A percentile compares a stretch with the other conserved stretches of the same genome.
Conservation (phyloP, 2,113 vertebrate species). For the Micronycteris hirsuta region DNA sequence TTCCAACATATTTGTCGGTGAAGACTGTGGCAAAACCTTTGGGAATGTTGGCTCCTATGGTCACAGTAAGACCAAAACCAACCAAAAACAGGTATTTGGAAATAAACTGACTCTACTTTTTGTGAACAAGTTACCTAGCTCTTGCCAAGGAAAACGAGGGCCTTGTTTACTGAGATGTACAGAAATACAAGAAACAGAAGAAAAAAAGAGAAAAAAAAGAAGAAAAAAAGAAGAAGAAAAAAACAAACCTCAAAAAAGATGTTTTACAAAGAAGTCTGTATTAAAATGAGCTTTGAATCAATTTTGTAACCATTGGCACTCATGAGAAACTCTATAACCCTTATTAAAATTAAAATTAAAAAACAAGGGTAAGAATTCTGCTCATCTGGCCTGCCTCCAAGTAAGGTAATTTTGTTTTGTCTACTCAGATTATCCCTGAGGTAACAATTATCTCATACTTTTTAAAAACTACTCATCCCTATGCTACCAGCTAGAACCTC, state of each 20-base stretch:
- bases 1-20: not conserved
- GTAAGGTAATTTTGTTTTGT: constrained; percentile 60
- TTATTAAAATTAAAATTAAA: constrained; percentile 55
- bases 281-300: constrained; percentile 21
- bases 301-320: constrained; percentile 26
- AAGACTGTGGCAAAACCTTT: not conserved
- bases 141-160: constrained; percentile 15
- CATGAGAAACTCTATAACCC: constrained; percentile 4
- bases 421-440: constrained; percentile 52
- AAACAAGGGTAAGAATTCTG: constrained; percentile 17
- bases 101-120: constrained; percentile 16
- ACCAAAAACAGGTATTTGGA: constrained; percentile 31
- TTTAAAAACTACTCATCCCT: not conserved
- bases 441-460: constrained; percentile 62
- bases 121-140: not conserved
- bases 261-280: not conserved
- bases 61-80: not conserved
- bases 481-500: not conserved
- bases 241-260: not conserved
- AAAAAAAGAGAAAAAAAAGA: too few species aligned
- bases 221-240: too few species aligned
- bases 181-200: constrained; percentile 18
- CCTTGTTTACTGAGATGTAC: constrained; percentile 14
- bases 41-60: not conserved
- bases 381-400: constrained; percentile 35